phyloP scores from a whole-genome alignment of 2,888 invertebrate species.

The Hydraecia micacea region DNA sequence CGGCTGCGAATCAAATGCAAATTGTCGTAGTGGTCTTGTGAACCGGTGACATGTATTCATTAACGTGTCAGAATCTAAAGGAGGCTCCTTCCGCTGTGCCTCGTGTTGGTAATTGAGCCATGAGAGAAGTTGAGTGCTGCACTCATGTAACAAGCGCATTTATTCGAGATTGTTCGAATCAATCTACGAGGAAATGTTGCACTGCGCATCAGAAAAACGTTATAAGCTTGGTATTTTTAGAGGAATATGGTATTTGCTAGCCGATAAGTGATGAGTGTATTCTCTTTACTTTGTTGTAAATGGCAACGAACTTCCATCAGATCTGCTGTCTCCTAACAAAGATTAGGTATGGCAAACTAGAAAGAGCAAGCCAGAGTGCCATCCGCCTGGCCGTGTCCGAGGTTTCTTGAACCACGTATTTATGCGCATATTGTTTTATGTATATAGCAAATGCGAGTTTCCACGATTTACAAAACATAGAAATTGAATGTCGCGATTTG shows the following conservation, averaged over 20 bases:
- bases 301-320: neutral
- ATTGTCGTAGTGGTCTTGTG: constrained; percentile 44
- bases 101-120: constrained; percentile 7
- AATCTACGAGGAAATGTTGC: constrained; percentile 8
- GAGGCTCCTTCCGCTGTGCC: constrained; percentile 12
- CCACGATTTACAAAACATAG: constrained; percentile 9
- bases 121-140: constrained; percentile 19
- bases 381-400: neutral
- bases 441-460: constrained; percentile 24
- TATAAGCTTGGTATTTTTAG: constrained; percentile 6
- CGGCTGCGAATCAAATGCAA: constrained; percentile 47
- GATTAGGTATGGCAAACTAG: neutral
- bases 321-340: neutral
- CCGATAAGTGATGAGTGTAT: neutral
- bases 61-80: constrained; percentile 42
- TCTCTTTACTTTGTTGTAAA: neutral
- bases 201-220: neutral
- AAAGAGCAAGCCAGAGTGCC: neutral
- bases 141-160: constrained; percentile 13
- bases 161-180: constrained; percentile 21
- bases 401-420: constrained; percentile 2
- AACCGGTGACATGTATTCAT: constrained; percentile 44
- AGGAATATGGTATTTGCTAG: neutral
- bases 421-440: neutral
- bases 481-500: constrained; percentile 28